phyloP scores from a whole-genome alignment of 2,797 vertebrate species.

The Premnoplex brunnescens region DNA sequence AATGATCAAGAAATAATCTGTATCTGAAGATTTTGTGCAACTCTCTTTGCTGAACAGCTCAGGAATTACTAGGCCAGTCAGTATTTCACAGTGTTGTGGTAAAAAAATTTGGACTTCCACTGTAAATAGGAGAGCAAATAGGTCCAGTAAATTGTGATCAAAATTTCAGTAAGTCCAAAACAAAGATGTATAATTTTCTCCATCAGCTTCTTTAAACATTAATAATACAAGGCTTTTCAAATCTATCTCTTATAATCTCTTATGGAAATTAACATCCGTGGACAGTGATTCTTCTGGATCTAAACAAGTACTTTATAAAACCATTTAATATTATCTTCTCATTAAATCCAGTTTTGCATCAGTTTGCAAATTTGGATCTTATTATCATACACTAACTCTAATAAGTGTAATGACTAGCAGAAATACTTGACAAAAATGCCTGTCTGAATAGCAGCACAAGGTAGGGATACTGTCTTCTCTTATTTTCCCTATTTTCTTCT shows the following conservation, averaged over 20 bases:
- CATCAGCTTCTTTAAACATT: neutral
- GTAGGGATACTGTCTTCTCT: neutral
- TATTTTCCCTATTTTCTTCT: neutral
- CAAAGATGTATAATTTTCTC: neutral
- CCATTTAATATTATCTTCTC: slow-evolving; percentile 18
- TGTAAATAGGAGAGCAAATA: neutral
- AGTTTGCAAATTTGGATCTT: slow-evolving; percentile 18
- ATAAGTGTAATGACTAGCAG: neutral
- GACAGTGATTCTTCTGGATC: neutral
- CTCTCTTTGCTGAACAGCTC: neutral
- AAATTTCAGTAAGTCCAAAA: neutral
- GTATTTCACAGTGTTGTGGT: neutral
- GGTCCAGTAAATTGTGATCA: neutral
- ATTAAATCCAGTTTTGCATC: neutral
- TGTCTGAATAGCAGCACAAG: neutral
- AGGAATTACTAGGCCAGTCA: neutral
- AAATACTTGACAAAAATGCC: slow-evolving; percentile 42
- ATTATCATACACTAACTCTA: neutral
- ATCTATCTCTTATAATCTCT: neutral
- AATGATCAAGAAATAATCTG: neutral
- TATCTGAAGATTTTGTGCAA: neutral
- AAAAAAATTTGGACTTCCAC: neutral
- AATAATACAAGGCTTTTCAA: neutral
- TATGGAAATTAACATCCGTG: neutral
- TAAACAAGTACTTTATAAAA: neutral